Evolutionary conservation across 2,113 vertebrate genomes (phyloP).

Genomic region (Phoxinus phoxinus): DNA sequence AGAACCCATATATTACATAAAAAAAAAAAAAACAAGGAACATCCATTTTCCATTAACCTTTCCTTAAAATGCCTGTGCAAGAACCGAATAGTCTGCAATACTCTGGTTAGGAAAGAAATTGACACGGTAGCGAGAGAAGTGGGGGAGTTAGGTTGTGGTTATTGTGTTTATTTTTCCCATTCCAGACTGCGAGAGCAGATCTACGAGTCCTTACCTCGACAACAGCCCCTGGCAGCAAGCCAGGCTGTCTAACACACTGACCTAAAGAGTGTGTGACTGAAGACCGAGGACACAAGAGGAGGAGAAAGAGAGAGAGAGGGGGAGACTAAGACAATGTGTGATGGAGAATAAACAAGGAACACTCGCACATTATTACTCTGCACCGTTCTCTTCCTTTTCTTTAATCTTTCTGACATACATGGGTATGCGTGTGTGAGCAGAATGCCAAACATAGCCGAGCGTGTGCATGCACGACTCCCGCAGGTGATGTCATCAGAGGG

Average conservation of each 20-base stretch:
- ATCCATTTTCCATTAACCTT: neutral
- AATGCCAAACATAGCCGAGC: conserved; percentile 53
- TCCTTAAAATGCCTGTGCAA: neutral
- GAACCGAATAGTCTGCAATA: neutral
- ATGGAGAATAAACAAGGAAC: conserved; percentile 2
- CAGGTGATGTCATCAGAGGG: conserved; percentile 46
- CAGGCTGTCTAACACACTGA: conserved; percentile 54
- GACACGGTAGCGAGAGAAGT: neutral
- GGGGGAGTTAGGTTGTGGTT: neutral
- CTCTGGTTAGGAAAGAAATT: neutral
- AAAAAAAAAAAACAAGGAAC: neutral
- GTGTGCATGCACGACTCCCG: conserved; percentile 41
- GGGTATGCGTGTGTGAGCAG: neutral
- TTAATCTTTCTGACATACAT: conserved; percentile 26
- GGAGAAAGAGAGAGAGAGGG: neutral
- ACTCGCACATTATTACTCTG: neutral
- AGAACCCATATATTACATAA: neutral
- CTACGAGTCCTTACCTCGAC: conserved; percentile 40
- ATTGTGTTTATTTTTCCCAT: conserved; percentile 36
- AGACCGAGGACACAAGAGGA: neutral
- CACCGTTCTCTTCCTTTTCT: neutral
- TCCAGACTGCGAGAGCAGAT: conserved; percentile 19
- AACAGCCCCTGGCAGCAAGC: conserved; percentile 35
- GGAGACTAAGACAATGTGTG: neutral
- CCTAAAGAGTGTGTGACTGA: conserved; percentile 46